These are phyloP conservation scores for Pipa parva DNA, from an alignment of 2,113 vertebrate species.

Conservation along the genomic window DNA sequence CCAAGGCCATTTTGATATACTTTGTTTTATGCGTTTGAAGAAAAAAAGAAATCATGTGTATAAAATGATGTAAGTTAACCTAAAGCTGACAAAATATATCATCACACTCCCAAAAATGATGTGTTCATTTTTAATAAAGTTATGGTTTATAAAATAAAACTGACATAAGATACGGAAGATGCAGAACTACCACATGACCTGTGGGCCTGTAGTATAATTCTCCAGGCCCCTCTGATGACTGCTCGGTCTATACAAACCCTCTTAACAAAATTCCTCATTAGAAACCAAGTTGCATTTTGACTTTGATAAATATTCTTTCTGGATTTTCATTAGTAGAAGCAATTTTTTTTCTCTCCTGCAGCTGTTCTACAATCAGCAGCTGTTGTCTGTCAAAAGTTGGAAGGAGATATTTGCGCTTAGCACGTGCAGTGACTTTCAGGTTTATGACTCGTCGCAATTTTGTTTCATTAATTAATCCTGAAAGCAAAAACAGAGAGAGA, in stretches of 20 bases:
- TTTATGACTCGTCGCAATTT: not conserved
- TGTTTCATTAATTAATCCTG: not conserved
- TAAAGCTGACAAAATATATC: no score
- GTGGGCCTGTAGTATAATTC: no score
- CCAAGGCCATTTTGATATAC: no score
- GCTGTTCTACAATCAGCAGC: constrained; percentile 36
- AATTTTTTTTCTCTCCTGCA: constrained; percentile 31
- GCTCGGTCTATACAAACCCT: not conserved
- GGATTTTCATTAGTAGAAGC: constrained; percentile 21
- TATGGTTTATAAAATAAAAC: no score
- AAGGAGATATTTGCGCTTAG: constrained; percentile 28
- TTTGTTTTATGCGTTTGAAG: no score
- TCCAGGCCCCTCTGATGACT: not conserved
- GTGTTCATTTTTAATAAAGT: no score
- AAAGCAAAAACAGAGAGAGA: no score
- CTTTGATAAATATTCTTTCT: constrained; percentile 29
- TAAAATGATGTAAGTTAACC: no score
- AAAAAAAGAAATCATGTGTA: no score
- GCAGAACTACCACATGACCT: not conserved
- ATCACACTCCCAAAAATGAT: no score
- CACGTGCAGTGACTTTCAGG: constrained; percentile 4
- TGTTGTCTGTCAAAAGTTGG: constrained; percentile 35
- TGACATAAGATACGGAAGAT: no score
- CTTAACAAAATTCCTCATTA: not conserved
- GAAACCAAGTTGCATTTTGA: constrained; percentile 4